Percentiles rank a stretch among this genome's conserved stretches.
Conservation (phyloP, 2,888 invertebrate genomes). For the Habroteleia sp. region DNA sequence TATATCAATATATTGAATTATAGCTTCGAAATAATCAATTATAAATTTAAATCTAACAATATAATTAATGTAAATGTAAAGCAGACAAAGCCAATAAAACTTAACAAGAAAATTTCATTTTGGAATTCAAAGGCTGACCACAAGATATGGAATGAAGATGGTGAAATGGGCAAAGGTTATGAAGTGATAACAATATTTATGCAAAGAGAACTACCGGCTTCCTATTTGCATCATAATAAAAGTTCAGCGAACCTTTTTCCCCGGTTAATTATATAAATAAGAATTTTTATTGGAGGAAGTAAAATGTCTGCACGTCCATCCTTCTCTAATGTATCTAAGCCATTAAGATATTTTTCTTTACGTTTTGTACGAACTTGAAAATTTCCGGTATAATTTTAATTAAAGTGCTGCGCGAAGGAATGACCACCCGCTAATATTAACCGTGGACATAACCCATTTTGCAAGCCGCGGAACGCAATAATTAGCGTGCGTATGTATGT, state of each 20-base stretch:
- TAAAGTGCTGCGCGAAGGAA: conserved; percentile 39
- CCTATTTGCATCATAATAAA: background rate
- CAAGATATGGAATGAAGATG: no score
- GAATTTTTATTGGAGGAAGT: conserved; percentile 1
- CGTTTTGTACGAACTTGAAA: conserved; percentile 31
- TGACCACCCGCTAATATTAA: conserved; percentile 58
- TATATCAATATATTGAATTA: no score
- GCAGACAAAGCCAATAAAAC: no score
- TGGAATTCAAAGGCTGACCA: no score
- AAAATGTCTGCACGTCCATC: conserved; percentile 1
- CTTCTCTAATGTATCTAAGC: conserved; percentile 21
- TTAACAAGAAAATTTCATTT: no score
- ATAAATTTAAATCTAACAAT: no score
- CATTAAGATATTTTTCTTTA: conserved; percentile 26
- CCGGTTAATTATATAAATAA: conserved; percentile 18
- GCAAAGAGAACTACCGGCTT: no score
- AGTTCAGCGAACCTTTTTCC: conserved; percentile 2
- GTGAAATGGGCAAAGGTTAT: no score
- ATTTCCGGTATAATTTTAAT: conserved; percentile 60
- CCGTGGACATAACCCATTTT: conserved; percentile 44
- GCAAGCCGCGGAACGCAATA: conserved; percentile 44
- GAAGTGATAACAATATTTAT: no score
- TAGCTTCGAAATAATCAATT: no score
- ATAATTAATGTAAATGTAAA: no score
- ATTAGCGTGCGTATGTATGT: conserved; percentile 41